phyloP scores from a whole-genome alignment of 1,140 invertebrate genomes.

The Maniola jurtina region DNA sequence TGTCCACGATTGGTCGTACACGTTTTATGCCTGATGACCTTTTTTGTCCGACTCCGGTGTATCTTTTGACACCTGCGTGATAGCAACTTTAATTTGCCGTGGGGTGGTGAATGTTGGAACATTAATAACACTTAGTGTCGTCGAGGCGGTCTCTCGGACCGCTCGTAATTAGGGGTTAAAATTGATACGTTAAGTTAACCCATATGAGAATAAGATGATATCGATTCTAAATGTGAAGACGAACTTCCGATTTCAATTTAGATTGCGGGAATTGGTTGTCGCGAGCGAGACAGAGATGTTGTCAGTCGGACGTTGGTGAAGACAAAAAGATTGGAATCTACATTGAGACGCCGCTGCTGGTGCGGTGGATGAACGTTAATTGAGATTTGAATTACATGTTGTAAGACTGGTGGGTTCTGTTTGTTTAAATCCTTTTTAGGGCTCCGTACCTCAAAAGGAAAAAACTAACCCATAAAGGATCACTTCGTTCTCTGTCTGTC shows the following conservation, averaged over 20 bases:
- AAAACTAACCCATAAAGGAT: too few relatives aligned
- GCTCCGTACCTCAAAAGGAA: too few relatives aligned
- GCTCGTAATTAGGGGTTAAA: constrained; percentile 50
- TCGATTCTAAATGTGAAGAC: constrained; percentile 17
- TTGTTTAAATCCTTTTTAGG: too few relatives aligned
- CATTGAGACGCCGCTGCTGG: not conserved
- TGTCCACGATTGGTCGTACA: constrained; percentile 41
- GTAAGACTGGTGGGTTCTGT: too few relatives aligned
- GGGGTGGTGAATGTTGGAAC: constrained; percentile 46
- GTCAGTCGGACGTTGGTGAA: not conserved
- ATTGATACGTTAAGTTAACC: constrained; percentile 63
- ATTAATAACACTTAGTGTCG: constrained; percentile 64
- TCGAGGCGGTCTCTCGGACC: constrained; percentile 42
- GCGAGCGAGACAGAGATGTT: constrained; percentile 10
- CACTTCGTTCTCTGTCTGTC: too few relatives aligned
- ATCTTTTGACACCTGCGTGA: constrained; percentile 70
- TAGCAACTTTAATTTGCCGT: constrained; percentile 59
- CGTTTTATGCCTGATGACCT: constrained; percentile 64
- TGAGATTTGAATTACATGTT: not conserved
- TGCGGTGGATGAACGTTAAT: not conserved
- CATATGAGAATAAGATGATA: constrained; percentile 24
- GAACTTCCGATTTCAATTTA: constrained; percentile 43
- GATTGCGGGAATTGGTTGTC: constrained; percentile 33
- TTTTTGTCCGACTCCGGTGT: constrained; percentile 62
- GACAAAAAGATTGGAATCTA: not conserved